Evolutionary conservation across 2,797 vertebrate genomes (phyloP).

Genomic region (Bufotes viridis): DNA sequence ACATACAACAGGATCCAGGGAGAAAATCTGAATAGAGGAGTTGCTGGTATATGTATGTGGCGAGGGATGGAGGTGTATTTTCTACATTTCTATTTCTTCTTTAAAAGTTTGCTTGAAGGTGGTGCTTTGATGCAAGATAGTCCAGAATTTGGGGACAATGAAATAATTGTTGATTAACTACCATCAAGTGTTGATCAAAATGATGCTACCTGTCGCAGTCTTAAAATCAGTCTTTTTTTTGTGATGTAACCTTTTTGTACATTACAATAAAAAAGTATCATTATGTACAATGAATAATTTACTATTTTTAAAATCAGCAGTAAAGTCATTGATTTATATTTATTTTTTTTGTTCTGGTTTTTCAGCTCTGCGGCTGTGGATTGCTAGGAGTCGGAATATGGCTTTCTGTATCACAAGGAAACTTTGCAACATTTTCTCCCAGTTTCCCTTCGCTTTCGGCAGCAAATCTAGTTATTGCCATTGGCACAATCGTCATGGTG

Average conservation of each 20-base stretch:
- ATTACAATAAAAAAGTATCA: not conserved
- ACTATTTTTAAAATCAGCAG: not conserved
- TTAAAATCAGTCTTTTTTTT: not conserved
- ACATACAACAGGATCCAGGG: too few species aligned
- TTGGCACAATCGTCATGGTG: constrained; percentile 96
- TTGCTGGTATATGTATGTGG: too few species aligned
- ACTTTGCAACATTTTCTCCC: constrained; percentile 98
- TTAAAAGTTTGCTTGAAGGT: too few species aligned
- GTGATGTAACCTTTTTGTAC: not conserved
- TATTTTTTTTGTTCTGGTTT: constrained; percentile 51
- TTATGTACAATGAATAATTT: not conserved
- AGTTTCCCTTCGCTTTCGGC: constrained; percentile 95
- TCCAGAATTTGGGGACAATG: too few species aligned
- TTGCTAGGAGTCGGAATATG: constrained; percentile 98
- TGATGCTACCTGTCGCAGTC: not conserved
- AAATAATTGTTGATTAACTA: not conserved
- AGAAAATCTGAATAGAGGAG: too few species aligned
- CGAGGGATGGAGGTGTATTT: too few species aligned
- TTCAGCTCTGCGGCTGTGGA: constrained; percentile 94
- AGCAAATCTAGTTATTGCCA: constrained; percentile 94
- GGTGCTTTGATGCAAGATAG: too few species aligned
- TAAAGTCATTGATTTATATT: not conserved
- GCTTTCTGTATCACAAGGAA: constrained; percentile 97
- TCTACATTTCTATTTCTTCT: too few species aligned
- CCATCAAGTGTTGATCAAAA: not conserved